These are phyloP conservation scores for Schlechtendalia chinensis DNA, from an alignment of 1,140 invertebrate species.

Conservation along the genomic window DNA sequence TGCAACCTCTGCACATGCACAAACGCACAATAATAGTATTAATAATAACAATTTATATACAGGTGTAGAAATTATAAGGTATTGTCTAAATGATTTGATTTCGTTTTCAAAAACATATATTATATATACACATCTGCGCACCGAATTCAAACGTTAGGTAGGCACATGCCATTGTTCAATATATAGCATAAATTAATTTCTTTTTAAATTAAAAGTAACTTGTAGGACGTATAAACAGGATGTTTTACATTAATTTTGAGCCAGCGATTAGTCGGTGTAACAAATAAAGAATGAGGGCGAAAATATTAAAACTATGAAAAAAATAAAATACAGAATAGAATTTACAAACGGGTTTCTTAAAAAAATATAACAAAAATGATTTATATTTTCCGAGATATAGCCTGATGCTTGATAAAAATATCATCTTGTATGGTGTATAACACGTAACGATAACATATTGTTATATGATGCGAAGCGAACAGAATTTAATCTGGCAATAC, in stretches of 20 bases:
- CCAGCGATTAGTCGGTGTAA: no score
- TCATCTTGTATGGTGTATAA: no score
- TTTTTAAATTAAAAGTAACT: neutral
- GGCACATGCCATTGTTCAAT: neutral
- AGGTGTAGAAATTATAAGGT: neutral
- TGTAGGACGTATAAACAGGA: neutral
- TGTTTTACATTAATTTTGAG: no score
- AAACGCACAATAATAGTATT: neutral
- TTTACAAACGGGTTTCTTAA: no score
- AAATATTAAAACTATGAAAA: no score
- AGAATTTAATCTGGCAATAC: neutral
- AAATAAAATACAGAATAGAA: no score
- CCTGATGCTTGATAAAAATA: no score
- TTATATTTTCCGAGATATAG: no score
- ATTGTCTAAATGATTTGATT: neutral
- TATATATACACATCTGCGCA: neutral
- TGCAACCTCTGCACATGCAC: conserved; percentile 2
- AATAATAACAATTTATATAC: neutral
- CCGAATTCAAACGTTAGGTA: neutral
- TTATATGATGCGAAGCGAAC: neutral
- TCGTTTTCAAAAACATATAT: neutral
- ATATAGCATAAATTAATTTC: neutral
- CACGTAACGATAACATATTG: neutral
- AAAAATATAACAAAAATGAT: no score
- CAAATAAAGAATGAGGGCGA: no score